Evolutionary conservation across 2,888 invertebrate species (phyloP).

Genomic region (Tromatobia lineatoria): DNA sequence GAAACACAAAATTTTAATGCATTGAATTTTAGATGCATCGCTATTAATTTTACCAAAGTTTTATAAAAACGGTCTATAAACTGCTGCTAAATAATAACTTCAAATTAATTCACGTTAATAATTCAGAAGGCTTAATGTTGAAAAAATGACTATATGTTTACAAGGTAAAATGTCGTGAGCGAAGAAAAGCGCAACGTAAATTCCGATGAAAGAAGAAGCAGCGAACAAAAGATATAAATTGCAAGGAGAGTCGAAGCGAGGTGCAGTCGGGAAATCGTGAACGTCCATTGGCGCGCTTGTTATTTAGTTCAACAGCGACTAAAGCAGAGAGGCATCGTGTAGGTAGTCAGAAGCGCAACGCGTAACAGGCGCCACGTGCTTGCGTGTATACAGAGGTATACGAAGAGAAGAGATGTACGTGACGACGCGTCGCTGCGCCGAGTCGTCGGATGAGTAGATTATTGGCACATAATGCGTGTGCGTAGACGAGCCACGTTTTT

Average conservation of each 20-base stretch:
- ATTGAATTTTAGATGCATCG: no score
- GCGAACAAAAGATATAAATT: not conserved
- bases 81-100: no score
- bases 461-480: slow-evolving; percentile 52
- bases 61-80: no score
- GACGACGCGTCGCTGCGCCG: slow-evolving; percentile 44
- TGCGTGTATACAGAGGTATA: slow-evolving; percentile 33
- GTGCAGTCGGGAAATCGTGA: not conserved
- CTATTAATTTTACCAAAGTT: no score
- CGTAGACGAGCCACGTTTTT: slow-evolving; percentile 26
- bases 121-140: no score
- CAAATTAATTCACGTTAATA: no score
- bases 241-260: not conserved
- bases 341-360: slow-evolving; percentile 56
- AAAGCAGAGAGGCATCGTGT: slow-evolving; percentile 15
- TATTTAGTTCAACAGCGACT: slow-evolving; percentile 47
- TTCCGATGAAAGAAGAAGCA: not conserved
- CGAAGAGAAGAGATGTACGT: slow-evolving; percentile 26
- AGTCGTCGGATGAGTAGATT: slow-evolving; percentile 41
- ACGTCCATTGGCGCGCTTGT: slow-evolving; percentile 55
- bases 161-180: not conserved
- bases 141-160: no score
- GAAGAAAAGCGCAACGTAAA: not conserved
- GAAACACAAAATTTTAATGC: no score
- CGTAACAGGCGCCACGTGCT: slow-evolving; percentile 67